A percentile compares a stretch with the other conserved stretches of the same genome.
phyloP scores from a whole-genome alignment of 1,140 invertebrate species.

The Drosophila nasuta region DNA sequence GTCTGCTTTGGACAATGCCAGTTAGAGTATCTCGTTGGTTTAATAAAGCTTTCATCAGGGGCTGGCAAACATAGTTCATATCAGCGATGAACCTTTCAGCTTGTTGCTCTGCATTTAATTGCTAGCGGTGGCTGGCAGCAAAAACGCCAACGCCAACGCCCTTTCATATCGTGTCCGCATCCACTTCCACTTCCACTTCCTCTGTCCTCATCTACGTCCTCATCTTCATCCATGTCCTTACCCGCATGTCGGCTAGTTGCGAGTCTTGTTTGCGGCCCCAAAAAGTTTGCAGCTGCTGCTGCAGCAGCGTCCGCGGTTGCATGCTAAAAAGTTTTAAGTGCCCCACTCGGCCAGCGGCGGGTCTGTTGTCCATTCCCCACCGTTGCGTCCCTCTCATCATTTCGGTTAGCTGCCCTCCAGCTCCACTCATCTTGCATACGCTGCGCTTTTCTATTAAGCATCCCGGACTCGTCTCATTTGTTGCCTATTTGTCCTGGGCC shows the following conservation, averaged over 20 bases:
- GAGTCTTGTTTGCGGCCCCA: constrained; percentile 23
- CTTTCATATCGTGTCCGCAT: constrained; percentile 8
- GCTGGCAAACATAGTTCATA: constrained; percentile 13
- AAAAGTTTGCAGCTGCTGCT: constrained; percentile 59
- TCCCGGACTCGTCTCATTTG: constrained; percentile 76
- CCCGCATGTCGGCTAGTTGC: neutral
- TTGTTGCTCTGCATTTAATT: constrained; percentile 61
- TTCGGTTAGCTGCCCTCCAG: constrained; percentile 3
- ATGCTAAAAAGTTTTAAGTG: constrained; percentile 81
- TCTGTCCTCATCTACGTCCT: neutral
- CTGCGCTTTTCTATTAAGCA: constrained; percentile 79
- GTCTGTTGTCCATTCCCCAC: neutral
- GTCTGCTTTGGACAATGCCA: neutral
- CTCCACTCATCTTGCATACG: constrained; percentile 57
- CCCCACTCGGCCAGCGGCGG: constrained; percentile 48
- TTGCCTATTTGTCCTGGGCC: constrained; percentile 74
- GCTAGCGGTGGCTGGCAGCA: constrained; percentile 41
- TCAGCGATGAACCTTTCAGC: constrained; percentile 15
- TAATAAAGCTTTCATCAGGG: neutral
- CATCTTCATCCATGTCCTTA: neutral
- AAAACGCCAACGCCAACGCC: constrained; percentile 14
- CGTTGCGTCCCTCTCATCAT: no score
- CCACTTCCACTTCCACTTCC: neutral
- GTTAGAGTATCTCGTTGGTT: constrained; percentile 8
- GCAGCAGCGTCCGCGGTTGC: constrained; percentile 72